Evolutionary conservation across 1,140 invertebrate species (phyloP), one percentile per base, ranked within the genome.

Genomic region (Drosophila cardini): DNA sequence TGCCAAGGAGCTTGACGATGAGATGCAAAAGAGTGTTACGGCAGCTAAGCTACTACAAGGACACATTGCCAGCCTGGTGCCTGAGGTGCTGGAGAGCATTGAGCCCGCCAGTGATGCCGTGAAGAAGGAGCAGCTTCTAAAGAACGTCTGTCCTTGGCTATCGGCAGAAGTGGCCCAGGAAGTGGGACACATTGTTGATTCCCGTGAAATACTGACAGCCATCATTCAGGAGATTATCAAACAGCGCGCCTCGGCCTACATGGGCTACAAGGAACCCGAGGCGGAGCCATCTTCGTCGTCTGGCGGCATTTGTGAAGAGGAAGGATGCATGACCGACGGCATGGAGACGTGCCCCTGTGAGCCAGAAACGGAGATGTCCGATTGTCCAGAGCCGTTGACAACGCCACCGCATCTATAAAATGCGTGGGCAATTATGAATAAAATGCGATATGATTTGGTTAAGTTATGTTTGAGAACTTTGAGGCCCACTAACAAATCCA

Each of bases 71-170:
- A 96, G 97, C 87, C 93, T 98, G 78, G 94, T 98, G 78, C 97
- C 97, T 13, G 94, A 95, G 30, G 96, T 97, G 43, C 94, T 98
- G 58, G 96, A 96, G 78, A 95, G 95, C 38, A 93, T 98, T 34
- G 90, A 92, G 73, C 91, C 90, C 16, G 81, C 84, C 36, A 84
- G 78, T 34, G 91, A 92, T 78, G 82, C 83, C 11, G 80, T 78
- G 0, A 91, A 91, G 72, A 85, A 84, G 76, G 80, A 81, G 95
- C 95, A 95, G 63, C 93, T 96, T 0, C 96, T 97, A 84, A 96
- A 96, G 78, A 95, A 94, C 46, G 96, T 97, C 91, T 95, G 97
- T 94, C 96, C 96, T n/a, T 98, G 97, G 97, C 92, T 98, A 68
- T 95, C 97, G 92, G 94, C 95, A 11, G 96, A 97, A 91, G 96